phyloP scores from a whole-genome alignment of 1,140 invertebrate genomes.

The Hormaphis cornu region DNA sequence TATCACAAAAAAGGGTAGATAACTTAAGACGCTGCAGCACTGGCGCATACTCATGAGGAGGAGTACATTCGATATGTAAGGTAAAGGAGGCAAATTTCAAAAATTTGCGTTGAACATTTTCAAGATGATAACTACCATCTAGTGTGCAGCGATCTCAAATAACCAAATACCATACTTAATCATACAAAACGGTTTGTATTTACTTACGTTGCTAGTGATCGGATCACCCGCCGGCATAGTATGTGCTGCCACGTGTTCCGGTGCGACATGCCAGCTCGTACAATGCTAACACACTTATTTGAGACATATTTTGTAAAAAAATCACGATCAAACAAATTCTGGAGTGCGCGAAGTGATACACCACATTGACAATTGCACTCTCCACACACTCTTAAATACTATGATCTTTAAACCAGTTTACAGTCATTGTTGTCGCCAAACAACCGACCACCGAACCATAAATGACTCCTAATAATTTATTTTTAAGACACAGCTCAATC shows the following conservation, averaged over 20 bases:
- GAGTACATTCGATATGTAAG: no score
- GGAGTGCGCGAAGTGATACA: slow-evolving; percentile 55
- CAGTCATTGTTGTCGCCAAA: slow-evolving; percentile 52
- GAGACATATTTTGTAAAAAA: slow-evolving; percentile 90
- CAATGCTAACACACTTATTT: slow-evolving; percentile 89
- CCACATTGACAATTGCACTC: slow-evolving; percentile 57
- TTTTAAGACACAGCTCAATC: not conserved
- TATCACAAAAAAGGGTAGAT: no score
- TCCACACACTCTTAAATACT: slow-evolving; percentile 50
- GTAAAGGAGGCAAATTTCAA: no score
- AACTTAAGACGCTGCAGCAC: no score
- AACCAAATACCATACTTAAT: no score
- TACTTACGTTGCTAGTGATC: slow-evolving; percentile 91
- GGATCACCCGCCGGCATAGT: slow-evolving; percentile 76
- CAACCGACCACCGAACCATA: slow-evolving; percentile 41
- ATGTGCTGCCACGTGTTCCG: slow-evolving; percentile 95
- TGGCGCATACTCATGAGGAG: no score
- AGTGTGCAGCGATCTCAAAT: no score
- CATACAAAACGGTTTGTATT: no score
- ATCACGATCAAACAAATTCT: slow-evolving; percentile 67
- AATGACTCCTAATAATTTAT: slow-evolving; percentile 9
- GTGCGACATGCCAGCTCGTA: slow-evolving; percentile 88
- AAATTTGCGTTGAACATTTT: no score
- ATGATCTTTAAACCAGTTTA: slow-evolving; percentile 47
- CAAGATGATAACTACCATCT: no score